Conservation (phyloP, 2,888 invertebrate species). For the Tridacna gigas region DNA sequence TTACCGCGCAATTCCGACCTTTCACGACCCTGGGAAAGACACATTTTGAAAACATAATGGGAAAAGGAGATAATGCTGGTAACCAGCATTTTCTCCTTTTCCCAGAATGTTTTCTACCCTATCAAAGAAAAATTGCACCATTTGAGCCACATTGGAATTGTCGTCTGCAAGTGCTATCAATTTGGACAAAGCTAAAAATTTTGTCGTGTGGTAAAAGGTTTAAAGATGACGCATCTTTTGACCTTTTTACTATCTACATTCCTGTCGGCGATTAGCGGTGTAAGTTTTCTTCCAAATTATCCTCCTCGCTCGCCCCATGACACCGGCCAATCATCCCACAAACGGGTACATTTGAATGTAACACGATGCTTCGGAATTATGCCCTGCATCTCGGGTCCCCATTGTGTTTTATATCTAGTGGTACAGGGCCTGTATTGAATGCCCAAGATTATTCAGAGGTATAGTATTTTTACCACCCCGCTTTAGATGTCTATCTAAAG, state of each 20-base stretch:
- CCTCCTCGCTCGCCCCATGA: constrained; percentile 31
- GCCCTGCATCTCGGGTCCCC: constrained; percentile 30
- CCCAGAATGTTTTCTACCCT: no score
- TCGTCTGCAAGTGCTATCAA: no score
- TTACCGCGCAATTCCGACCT: no score
- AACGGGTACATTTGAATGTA: constrained; percentile 50
- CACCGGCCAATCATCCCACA: constrained; percentile 26
- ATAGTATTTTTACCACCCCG: constrained; percentile 51
- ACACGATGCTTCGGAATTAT: constrained; percentile 46
- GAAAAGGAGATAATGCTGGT: no score
- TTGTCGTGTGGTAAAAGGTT: not conserved
- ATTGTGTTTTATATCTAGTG: constrained; percentile 32
- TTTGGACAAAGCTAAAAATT: not conserved
- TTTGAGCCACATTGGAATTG: no score
- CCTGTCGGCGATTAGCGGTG: constrained; percentile 42
- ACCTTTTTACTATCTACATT: constrained; percentile 42
- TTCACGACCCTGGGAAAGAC: no score
- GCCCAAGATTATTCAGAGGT: constrained; percentile 1
- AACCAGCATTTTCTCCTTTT: no score
- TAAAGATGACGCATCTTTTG: constrained; percentile 45
- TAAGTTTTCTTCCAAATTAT: constrained; percentile 41
- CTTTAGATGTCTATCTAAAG: constrained; percentile 52
- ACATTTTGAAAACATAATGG: no score
- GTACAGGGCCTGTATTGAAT: constrained; percentile 28
- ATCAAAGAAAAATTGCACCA: no score